Base-by-base conservation (phyloP, 2,888 invertebrate genomes). In the Fragum fragum region DNA sequence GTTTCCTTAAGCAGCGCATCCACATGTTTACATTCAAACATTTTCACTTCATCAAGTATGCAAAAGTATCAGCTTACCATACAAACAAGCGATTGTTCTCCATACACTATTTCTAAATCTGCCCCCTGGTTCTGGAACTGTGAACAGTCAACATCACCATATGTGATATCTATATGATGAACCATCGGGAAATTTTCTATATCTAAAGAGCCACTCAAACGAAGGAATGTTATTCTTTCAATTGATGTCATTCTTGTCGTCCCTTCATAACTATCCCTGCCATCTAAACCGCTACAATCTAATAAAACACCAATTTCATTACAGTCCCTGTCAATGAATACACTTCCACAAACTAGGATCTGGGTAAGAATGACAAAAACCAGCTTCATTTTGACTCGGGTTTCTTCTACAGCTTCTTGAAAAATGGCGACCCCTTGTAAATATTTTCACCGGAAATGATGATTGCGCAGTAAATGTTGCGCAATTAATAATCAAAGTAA, bases 161-260 rank as follows among this genome's bases (percentile, higher is more conserved):
- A 52, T 16, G 21, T 21, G n/a, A 52, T 21, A 16, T 52, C 52
- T 52, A 52, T 52, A 21, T n/a, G 52, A 16, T 52, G 52, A 14
- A 52, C 52, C 3, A 2, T 52, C 3, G 52, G 52, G 52, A 52
- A 52, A n/a, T 16, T 52, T 52, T 52, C 3, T 21, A 52, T 2
- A 16, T 52, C 52, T 21, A 52, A 5, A 16, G 52, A 52, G 18
- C 52, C 52, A 52, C 52, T 52, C 3, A 16, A 21, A 7, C 52
- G 52, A 52, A 52, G 52, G 52, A 52, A 52, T n/a, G 52, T 5
- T 52, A 52, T 52, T 52, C 52, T 52, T 52, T 52, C 52, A 21
- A 52, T 52, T 5, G 21, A 16, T n/a, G 52, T n/a, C 14, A 21
- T 52, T 52, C n/a, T 2, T 52, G 52, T 52, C n/a, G 52, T n/a